A percentile compares a stretch with the other conserved stretches of the same genome.
Evolutionary conservation across 2,797 vertebrate genomes (phyloP).

Genomic region (Cryptoblepharus egeriae): DNA sequence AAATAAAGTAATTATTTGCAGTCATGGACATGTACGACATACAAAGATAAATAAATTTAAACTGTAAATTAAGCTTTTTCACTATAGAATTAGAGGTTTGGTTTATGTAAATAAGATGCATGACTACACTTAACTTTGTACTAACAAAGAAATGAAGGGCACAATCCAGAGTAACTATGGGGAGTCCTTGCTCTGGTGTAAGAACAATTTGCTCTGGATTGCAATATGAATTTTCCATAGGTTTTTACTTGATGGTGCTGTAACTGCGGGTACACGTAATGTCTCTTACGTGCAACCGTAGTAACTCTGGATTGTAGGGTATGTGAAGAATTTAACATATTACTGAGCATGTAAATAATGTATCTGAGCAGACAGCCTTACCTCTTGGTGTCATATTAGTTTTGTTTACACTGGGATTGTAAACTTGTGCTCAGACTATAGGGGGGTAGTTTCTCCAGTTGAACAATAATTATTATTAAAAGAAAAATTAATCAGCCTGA

Average conservation of each 20-base stretch:
- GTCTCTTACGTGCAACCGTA: no score
- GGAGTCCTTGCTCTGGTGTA: no score
- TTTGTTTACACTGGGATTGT: background rate
- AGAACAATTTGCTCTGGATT: no score
- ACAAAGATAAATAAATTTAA: background rate
- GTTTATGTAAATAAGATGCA: background rate
- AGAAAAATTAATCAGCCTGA: background rate
- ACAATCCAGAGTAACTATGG: no score
- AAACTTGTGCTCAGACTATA: no score
- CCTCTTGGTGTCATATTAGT: background rate
- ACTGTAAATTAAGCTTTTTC: background rate
- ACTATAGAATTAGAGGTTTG: background rate
- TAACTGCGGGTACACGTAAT: no score
- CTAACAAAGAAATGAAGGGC: background rate
- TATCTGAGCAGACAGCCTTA: background rate
- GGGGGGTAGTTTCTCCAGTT: background rate
- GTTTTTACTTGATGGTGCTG: no score
- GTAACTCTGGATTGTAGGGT: no score
- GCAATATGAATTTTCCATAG: no score
- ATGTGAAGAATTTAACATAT: background rate
- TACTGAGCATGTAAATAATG: background rate
- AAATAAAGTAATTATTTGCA: conserved; percentile 20
- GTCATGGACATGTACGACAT: background rate
- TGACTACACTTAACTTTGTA: background rate
- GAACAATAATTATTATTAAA: no score